Evolutionary conservation across 2,888 invertebrate genomes (phyloP), one percentile per base, ranked within the genome.

Genomic region (Habroteleia sp.): DNA sequence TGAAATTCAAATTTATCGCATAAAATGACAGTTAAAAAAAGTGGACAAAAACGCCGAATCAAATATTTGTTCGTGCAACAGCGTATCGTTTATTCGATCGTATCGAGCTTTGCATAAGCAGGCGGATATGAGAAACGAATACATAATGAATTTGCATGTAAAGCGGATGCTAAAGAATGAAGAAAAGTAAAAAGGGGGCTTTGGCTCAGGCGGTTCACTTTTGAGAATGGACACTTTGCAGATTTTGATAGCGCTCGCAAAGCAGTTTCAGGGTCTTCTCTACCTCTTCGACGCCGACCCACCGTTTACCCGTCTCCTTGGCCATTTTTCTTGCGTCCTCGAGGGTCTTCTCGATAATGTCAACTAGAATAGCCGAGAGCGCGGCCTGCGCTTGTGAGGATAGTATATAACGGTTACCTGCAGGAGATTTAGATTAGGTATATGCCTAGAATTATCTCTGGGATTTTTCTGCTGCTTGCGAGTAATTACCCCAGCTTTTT

Each of bases 271-370:
- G 78, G 23, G 87, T 87, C 65, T 71, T 79, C 77, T 87, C 87
- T 65, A 87, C 77, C 63, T 88, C 87, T 54, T 81, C 77, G 31
- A 79, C 76, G 41, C 84, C 84, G 60, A 86, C 81, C 73, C 81
- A 77, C 48, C 74, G 79, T 69, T 85, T 87, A 23, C 85, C 87
- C 52, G 84, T 80, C 41, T 58, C 66, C 68, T 80, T 80, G 52
- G 87, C 85, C 76, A 87, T 80, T 63, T 82, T 84, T 75, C 79
- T 83, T 56, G 86, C 87, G 50, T 87, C 84, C 78, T 82, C 80
- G 41, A 87, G 80, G 48, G 85, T 84, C 73, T 86, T 83, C 77
- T 87, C 85, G 74, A 88, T 81, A 75, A 88, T 83, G 78, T 84
- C 86, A 71, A 84, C 83, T 25, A 88, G 76, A 20, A 88, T 81